phyloP scores from a whole-genome alignment of 2,113 vertebrate species.

The Axis porcinus region DNA sequence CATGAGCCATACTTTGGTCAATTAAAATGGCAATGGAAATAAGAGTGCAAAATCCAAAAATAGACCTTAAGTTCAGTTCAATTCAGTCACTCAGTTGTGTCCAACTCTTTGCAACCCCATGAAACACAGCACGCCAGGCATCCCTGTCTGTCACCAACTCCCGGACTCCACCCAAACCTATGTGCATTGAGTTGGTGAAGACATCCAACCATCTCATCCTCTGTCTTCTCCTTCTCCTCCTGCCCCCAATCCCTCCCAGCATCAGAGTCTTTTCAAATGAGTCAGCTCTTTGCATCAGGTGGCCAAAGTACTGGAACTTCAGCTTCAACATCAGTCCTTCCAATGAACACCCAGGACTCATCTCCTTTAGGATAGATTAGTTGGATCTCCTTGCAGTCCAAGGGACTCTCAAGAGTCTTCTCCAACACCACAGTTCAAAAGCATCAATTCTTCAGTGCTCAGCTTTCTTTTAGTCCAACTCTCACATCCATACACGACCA shows the following conservation, averaged over 20 bases:
- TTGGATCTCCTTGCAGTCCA: not conserved
- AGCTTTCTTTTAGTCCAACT: not conserved
- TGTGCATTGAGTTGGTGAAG: accelerated
- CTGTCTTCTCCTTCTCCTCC: accelerated
- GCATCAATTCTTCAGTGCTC: not conserved
- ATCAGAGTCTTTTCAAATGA: not conserved
- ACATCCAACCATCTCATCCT: not conserved
- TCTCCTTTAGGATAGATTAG: not conserved
- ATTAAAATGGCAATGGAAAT: not conserved
- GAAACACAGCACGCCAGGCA: not conserved
- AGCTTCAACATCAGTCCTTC: not conserved
- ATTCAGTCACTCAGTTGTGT: not conserved
- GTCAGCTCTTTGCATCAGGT: not conserved
- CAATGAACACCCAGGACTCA: too few relatives aligned
- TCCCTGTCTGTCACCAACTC: not conserved
- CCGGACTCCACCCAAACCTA: accelerated
- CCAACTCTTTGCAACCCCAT: accelerated
- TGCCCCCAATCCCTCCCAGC: not conserved
- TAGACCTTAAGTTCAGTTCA: not conserved
- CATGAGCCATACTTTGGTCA: not conserved
- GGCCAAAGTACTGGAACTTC: not conserved
- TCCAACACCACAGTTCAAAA: not conserved
- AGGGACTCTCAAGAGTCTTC: not conserved
- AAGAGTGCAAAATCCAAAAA: not conserved
- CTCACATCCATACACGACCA: not conserved